A percentile compares a stretch with the other conserved stretches of the same genome.
Evolutionary conservation across 2,888 invertebrate genomes (phyloP).

Genomic region (Nomada fucata): DNA sequence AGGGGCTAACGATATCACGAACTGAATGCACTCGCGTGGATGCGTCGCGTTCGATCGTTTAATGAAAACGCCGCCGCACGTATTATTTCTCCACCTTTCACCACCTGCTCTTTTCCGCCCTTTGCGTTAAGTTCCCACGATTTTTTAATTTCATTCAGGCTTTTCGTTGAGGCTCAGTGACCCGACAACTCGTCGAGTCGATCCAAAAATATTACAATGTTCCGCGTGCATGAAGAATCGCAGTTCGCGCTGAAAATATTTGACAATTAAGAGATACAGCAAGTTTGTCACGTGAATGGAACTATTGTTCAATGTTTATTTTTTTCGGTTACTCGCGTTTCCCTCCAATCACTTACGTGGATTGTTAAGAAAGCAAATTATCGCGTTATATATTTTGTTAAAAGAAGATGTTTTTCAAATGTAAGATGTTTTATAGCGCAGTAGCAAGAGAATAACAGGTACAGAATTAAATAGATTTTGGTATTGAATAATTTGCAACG

Average conservation of each 20-base stretch:
- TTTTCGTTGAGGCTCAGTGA: too few relatives aligned
- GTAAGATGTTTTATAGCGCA: too few relatives aligned
- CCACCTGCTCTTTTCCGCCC: not conserved
- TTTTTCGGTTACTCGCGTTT: too few relatives aligned
- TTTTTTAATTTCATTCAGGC: constrained; percentile 35
- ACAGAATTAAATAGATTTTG: too few relatives aligned
- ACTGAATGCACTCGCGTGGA: constrained; percentile 8
- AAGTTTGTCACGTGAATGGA: too few relatives aligned
- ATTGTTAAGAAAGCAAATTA: too few relatives aligned
- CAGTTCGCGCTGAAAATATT: not conserved
- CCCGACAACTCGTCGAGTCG: not conserved
- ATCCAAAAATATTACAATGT: constrained; percentile 4
- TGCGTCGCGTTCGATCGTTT: constrained; percentile 48
- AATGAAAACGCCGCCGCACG: constrained; percentile 47
- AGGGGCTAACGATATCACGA: constrained; percentile 34
- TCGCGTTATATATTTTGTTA: too few relatives aligned
- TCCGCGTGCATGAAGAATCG: constrained; percentile 33
- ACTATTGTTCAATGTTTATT: too few relatives aligned
- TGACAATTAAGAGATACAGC: not conserved
- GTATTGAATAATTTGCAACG: too few relatives aligned
- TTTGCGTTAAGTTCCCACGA: not conserved
- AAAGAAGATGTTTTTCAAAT: too few relatives aligned
- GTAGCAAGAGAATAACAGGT: too few relatives aligned
- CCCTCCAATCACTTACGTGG: too few relatives aligned
- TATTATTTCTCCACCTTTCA: constrained; percentile 23